phyloP scores from a whole-genome alignment of 2,797 vertebrate species.

The Dermochelys coriacea region DNA sequence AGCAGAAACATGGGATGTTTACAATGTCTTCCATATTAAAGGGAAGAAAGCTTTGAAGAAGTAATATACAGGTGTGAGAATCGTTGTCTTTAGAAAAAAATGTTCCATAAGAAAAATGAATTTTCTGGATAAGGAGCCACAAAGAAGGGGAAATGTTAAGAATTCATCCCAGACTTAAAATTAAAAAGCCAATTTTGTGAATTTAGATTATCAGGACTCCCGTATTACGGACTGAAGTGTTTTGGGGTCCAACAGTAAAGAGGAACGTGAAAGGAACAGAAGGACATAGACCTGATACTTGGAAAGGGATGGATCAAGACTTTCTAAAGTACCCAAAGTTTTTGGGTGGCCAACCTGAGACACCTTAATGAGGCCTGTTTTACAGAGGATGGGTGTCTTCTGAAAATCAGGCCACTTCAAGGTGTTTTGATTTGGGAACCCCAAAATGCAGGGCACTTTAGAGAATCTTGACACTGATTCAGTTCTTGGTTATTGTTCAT shows the following conservation, averaged over 20 bases:
- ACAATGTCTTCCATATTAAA: not conserved
- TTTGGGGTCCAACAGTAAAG: not conserved
- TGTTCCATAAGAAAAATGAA: conserved; percentile 10
- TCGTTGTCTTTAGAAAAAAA: not conserved
- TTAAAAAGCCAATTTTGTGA: conserved; percentile 24
- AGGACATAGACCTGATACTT: not conserved
- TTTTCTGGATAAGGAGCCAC: not conserved
- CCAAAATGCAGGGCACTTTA: not conserved
- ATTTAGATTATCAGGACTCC: not conserved
- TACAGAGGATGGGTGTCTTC: not conserved
- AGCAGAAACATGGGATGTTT: not conserved
- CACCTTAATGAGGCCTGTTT: not conserved
- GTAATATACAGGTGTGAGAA: not conserved
- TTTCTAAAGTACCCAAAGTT: not conserved
- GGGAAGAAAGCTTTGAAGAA: conserved; percentile 13
- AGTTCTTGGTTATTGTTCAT: not conserved
- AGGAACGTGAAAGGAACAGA: not conserved
- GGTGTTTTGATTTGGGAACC: not conserved
- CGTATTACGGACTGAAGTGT: not conserved
- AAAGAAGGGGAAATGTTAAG: not conserved
- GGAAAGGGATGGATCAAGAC: not conserved
- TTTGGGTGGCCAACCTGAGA: not conserved
- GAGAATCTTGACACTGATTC: not conserved
- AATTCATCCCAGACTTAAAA: conserved; percentile 37
- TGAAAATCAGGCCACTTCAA: not conserved